Base-by-base conservation (phyloP, 2,888 invertebrate species). In the Rhingia campestris region DNA sequence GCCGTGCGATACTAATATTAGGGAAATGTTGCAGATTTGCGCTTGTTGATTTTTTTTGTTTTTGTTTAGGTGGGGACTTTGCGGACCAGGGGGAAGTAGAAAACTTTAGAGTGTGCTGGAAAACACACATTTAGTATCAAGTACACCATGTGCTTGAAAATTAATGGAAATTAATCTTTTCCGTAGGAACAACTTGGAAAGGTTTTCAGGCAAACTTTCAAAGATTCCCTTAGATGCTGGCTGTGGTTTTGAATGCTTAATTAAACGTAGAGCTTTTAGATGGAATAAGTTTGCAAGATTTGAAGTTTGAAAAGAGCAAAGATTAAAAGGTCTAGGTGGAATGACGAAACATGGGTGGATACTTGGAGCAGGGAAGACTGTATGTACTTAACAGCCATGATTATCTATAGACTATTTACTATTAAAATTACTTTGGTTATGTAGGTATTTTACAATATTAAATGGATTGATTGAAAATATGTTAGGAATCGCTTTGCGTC, bases 1-100 rank as follows among this genome's bases (percentile, higher is more conserved):
- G 64, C 75, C 64, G 70, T 81, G 66, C 76, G 51, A 81, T 54
- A 81, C 66, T 63, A 54, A 70, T 81, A 66, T 54, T 72, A 73
- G 66, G 72, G 66, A 66, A 70, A 72, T 81, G 47, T 72, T 74
- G 61, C 67, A 70, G 63, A n/a, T 47, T 61, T 49, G 22, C 10
- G 39, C 22, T 22, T 1, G 22, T 22, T 22, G 63, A n/a, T 53
- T 54, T 30, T 61, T 33, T 12, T 45, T 53, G 30, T 54, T 14
- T 53, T 22, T 37, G 12, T 33, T 30, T 0, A 3, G 9, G 3
- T 6, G 2, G 30, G 10, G 45, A 45, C 6, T 45, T 45, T 45
- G 49, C 6, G 22, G 22, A 2, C 22, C 22, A n/a, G 30, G 30
- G n/a, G 41, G 63, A 56, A 56, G 47, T 47, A 22, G 76, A 7